Evolutionary conservation across 2,888 invertebrate species (phyloP).

Genomic region (Diaprepes abbreviatus): DNA sequence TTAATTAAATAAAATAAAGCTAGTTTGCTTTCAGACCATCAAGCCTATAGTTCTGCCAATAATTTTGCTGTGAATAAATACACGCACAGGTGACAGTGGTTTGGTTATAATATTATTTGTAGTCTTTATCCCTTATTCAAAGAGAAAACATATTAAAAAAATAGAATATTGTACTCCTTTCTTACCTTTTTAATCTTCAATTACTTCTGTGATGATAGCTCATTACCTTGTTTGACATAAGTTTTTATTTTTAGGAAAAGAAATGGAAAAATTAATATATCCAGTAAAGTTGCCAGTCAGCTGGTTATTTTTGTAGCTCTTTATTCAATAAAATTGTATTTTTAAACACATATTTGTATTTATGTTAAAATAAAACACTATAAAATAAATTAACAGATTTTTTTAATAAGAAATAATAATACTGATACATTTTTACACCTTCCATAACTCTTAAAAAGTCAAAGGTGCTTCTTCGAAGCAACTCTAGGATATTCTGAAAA

Average conservation of each 20-base stretch:
- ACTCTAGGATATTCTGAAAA: neutral
- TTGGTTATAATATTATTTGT: too few relatives aligned
- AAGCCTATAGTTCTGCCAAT: too few relatives aligned
- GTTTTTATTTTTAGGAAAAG: constrained; percentile 56
- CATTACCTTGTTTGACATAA: constrained; percentile 13
- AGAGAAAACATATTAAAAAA: too few relatives aligned
- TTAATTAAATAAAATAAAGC: too few relatives aligned
- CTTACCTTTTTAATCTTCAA: too few relatives aligned
- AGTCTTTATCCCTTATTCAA: too few relatives aligned
- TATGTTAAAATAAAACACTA: constrained; percentile 18
- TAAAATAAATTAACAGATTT: constrained; percentile 56
- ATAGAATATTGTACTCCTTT: too few relatives aligned
- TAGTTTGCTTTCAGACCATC: too few relatives aligned
- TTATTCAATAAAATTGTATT: constrained; percentile 1
- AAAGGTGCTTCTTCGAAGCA: too few relatives aligned
- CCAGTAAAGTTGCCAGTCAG: neutral
- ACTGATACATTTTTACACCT: constrained; percentile 65
- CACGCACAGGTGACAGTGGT: too few relatives aligned
- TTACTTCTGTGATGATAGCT: too few relatives aligned
- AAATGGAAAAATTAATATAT: constrained; percentile 57
- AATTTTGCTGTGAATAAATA: too few relatives aligned
- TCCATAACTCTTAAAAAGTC: constrained; percentile 51
- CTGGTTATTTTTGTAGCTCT: neutral
- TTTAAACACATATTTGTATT: constrained; percentile 38
- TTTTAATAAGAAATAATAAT: constrained; percentile 63